Evolutionary conservation across 1,140 invertebrate species (phyloP), one percentile per base, ranked within the genome.

Genomic region (Apocrypta bakeri): DNA sequence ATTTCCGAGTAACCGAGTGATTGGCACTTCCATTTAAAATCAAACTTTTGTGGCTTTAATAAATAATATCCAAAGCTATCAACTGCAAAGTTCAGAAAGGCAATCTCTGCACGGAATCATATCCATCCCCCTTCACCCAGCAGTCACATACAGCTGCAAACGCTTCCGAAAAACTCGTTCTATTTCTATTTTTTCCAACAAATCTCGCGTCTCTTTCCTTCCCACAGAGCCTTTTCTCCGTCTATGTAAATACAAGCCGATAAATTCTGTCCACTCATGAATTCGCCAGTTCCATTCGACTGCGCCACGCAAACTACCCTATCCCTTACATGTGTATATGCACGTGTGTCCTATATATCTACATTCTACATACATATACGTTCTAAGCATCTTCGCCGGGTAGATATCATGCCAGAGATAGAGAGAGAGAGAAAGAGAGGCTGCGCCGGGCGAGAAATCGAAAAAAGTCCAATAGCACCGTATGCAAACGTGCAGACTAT

Each of bases 251-350:
- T 91, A 90, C 84, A 66, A 61, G 79, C 79, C 88, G 86, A 90
- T 91, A 91, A 90, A 92, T 92, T 87, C 80, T 86, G 87, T 88
- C 88, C 85, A 87, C 86, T 87, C 86, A 84, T 89, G 89, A 91
- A 91, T 91, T 88, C 86, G 89, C 90, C 89, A 86, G 86, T 91
- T 91, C 88, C 89, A 87, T 86, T 87, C 82, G 86, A 84, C 84
- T 88, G 89, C 85, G 79, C 87, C 84, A 85, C 85, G 82, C 1
- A 17, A 12, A 2, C 9, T n/a, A n/a, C n/a, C n/a, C n/a, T n/a
- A n/a, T n/a, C n/a, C n/a, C n/a, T n/a, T n/a, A n/a, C n/a, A n/a
- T n/a, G n/a, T 42, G 40, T 42, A 14, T 8, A 42, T 1, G 40
- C 40, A 0, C 1, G 40, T 42, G 40, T n/a, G n/a, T n/a, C n/a